These are phyloP conservation scores for Smutsia gigantea DNA, from an alignment of 2,797 vertebrate genomes.

Conservation along the genomic window DNA sequence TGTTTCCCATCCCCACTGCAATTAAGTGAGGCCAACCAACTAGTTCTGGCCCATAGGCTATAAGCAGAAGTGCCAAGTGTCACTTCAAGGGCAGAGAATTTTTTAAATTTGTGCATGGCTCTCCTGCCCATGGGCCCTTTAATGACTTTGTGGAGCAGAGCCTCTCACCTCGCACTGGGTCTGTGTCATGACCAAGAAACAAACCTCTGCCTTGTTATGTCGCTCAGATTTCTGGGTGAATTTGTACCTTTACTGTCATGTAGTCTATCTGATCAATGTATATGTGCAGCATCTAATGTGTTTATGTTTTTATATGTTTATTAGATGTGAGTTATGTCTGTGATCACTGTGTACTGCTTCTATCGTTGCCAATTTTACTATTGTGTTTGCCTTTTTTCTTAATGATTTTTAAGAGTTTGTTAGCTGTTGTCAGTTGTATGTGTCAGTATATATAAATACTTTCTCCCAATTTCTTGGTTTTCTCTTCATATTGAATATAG, in stretches of 20 bases:
- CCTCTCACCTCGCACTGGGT: neutral
- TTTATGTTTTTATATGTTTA: neutral
- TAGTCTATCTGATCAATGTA: neutral
- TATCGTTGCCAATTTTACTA: neutral
- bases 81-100: neutral
- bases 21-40: neutral
- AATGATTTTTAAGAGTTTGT: neutral
- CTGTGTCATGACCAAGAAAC: neutral
- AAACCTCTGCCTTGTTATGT: neutral
- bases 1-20: neutral
- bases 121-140: neutral
- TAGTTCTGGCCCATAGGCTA: neutral
- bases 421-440: neutral
- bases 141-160: neutral
- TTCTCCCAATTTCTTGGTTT: neutral
- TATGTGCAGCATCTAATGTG: neutral
- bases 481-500: neutral
- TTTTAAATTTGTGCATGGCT: neutral
- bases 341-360: neutral
- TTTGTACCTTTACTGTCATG: neutral
- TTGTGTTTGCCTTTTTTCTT: neutral
- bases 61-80: neutral
- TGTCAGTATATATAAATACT: neutral
- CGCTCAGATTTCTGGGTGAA: neutral
- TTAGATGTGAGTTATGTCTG: neutral